Evolutionary conservation across 2,888 invertebrate genomes (phyloP), one percentile per base, ranked within the genome.

Genomic region (Nomada ruficornis): DNA sequence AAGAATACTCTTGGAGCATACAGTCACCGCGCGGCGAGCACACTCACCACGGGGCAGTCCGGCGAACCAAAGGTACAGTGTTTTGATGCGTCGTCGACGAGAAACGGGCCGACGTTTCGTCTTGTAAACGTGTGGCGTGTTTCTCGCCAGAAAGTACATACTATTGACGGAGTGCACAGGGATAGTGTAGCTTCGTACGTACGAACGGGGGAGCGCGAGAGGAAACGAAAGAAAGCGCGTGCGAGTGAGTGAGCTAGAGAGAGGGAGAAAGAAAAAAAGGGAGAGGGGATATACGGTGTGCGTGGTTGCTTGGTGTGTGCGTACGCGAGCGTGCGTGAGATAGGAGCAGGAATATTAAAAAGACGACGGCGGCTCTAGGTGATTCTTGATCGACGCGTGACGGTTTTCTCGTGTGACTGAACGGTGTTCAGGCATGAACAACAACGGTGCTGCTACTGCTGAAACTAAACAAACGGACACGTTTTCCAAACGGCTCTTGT

Each of bases 11-110:
- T 90, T 89, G 89, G 90, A 92, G 91, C 89, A 90, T 88, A 93
- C 93, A 93, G 93, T 92, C 93, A 93, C 90, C 92, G 93, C 93
- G 93, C 93, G 93, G 93, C 92, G 91, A 93, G 92, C 93, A 93
- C 92, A 93, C 93, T 92, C 93, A 92, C 90, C 93, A 93, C 93
- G 92, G 92, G 91, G 89, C 92, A 92, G 92, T 91, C 92, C 92
- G 93, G 91, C 87, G 87, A 93, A 93, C 94, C 93, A 93, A 94
- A 94, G 93, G 93, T 93, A 93, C 90, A 88, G 85, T 88, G 86
- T 83, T 84, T 84, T 81, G 81, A 88, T 84, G 83, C 72, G 85
- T 70, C 64, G 77, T 63, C 65, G 65, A 65, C 64, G 57, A 63
- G 60, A 20, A 60, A 73, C 69, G 79, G 78, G 26, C 63, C 47